phyloP scores from a whole-genome alignment of 2,797 vertebrate species.

The Oreochromis grahami region DNA sequence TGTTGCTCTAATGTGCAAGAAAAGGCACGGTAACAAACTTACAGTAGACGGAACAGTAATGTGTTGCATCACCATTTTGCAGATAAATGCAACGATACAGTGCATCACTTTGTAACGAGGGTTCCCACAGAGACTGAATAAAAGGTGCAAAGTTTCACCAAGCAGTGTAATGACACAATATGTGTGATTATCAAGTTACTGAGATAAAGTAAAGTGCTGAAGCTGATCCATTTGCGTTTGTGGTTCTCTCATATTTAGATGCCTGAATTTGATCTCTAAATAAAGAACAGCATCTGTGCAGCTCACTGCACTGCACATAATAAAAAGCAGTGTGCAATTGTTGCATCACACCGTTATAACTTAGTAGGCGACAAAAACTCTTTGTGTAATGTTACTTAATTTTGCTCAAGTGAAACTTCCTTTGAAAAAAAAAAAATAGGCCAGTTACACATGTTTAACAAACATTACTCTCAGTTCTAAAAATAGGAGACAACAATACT shows the following conservation, averaged over 20 bases:
- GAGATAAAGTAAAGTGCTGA: not conserved
- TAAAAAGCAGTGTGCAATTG: not conserved
- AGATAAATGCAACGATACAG: not conserved
- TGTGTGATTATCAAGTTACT: not conserved
- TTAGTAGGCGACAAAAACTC: not conserved
- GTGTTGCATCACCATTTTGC: not conserved
- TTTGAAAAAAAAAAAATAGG: accelerated
- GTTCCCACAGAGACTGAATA: not conserved
- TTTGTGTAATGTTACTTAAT: not conserved
- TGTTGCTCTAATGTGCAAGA: not conserved
- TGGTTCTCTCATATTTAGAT: not conserved
- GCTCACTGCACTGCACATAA: not conserved
- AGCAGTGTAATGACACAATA: not conserved
- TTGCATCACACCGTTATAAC: not conserved
- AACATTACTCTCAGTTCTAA: not conserved
- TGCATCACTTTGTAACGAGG: not conserved
- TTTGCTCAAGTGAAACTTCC: not conserved
- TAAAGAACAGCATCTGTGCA: not conserved
- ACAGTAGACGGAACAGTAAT: not conserved
- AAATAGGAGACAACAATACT: not conserved
- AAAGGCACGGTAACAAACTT: not conserved
- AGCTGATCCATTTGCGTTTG: not conserved
- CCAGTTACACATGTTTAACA: not conserved
- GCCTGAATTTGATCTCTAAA: not conserved
- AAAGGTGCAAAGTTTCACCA: not conserved